Conservation (phyloP, 1,140 invertebrate genomes). For the Monochamus saltuarius region DNA sequence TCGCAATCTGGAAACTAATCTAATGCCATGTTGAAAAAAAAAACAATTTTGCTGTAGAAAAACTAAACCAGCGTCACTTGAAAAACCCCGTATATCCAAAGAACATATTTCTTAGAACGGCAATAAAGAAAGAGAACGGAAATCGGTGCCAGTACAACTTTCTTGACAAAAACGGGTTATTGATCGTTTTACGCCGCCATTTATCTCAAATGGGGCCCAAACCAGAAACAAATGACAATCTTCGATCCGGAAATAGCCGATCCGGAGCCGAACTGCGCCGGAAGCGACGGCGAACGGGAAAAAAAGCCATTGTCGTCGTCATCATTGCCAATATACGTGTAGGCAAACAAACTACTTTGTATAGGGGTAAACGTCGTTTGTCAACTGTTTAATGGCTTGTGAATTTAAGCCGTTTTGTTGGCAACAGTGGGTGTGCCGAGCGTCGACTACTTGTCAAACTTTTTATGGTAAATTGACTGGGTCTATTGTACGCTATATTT, state of each 20-base stretch:
- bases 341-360: constrained; percentile 15
- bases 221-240: constrained; percentile 18
- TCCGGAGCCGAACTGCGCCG: background rate
- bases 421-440: constrained; percentile 17
- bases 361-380: constrained; percentile 23
- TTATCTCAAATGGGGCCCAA: constrained; percentile 22
- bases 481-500: constrained; percentile 11
- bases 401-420: constrained; percentile 18
- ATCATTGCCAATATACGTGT: constrained; percentile 14
- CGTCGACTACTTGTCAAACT: constrained; percentile 16
- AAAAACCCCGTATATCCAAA: no score
- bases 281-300: constrained; percentile 8
- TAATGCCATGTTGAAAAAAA: no score
- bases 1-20: no score
- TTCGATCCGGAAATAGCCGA: constrained; percentile 11
- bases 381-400: constrained; percentile 28
- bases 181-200: constrained; percentile 7
- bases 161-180: constrained; percentile 5
- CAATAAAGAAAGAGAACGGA: background rate
- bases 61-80: no score
- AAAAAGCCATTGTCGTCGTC: constrained; percentile 9
- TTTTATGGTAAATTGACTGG: constrained; percentile 17
- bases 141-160: background rate
- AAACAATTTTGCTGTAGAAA: no score
- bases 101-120: no score